Conservation (phyloP, 2,888 invertebrate genomes). For the Lingula anatina region DNA sequence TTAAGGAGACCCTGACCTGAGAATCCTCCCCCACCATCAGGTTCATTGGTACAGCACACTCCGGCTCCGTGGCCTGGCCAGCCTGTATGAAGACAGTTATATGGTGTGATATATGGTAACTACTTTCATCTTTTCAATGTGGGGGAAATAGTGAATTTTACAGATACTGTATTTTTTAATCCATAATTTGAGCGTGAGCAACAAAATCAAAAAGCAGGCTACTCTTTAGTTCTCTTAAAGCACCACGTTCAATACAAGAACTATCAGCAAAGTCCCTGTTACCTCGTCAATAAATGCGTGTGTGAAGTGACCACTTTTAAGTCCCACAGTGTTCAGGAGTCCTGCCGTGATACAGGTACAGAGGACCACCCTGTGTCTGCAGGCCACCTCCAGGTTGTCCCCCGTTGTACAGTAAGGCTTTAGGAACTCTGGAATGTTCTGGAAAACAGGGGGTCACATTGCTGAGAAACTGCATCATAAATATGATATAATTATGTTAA, state of each 20-base stretch:
- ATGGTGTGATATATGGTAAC: no score
- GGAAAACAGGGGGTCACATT: neutral
- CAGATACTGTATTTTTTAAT: no score
- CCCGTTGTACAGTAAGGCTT: slow-evolving; percentile 69
- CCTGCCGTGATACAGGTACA: slow-evolving; percentile 79
- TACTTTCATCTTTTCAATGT: no score
- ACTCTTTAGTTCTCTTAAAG: no score
- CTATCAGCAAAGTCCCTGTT: no score
- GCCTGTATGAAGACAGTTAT: slow-evolving; percentile 54
- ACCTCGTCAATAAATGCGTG: slow-evolving; percentile 85
- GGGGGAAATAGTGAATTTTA: no score
- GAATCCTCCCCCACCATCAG: slow-evolving; percentile 42
- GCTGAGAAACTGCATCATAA: no score
- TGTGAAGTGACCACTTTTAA: slow-evolving; percentile 77
- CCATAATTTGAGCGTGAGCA: no score
- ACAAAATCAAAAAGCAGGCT: no score
- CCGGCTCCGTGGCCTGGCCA: slow-evolving; percentile 88
- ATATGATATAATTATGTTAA: neutral
- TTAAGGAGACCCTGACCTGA: no score
- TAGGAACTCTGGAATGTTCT: slow-evolving; percentile 61
- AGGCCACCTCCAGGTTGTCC: slow-evolving; percentile 59
- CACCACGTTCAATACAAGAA: no score
- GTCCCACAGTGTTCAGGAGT: slow-evolving; percentile 47
- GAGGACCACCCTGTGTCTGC: slow-evolving; percentile 74
- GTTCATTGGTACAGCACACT: slow-evolving; percentile 74